Evolutionary conservation across 2,888 invertebrate genomes (phyloP), one percentile per base, ranked within the genome.

Genomic region (Lepidochrysops patricia): DNA sequence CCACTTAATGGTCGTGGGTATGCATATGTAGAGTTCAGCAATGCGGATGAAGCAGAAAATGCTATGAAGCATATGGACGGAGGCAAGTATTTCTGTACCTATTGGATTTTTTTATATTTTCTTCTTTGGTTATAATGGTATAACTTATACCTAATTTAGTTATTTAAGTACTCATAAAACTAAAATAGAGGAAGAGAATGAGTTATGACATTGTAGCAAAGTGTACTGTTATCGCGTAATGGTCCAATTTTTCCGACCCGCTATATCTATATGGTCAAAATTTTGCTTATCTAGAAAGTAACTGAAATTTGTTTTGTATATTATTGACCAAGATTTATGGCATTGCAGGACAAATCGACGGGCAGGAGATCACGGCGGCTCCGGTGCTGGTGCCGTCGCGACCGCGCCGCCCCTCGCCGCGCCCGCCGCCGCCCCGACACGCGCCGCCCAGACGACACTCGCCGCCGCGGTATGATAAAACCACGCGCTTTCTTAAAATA

Each of bases 41-140:
- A 94, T 60, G 91, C 97, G 0, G 98, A 98, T 68, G 98, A 98
- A 81, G 98, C 99, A 19, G 98, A 98, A 79, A 97, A 98, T 80
- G 99, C 99, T 0, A 97, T 99, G 94, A 98, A 98, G 82, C 97
- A 98, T 76, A 99, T 99, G 99, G 98, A 99, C 86, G 99, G 98
- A 77, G 99, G 95, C 93, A 85, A 26, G 37, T 19, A 19, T 43
- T 43, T 43, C 5, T 37, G 4, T n/a, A n/a, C 37, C 6, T 15
- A 7, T 29, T 29, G 2, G 6, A 1, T 64, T 27, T 50, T 32
- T 9, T 7, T 32, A 32, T 29, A 52, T 26, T n/a, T 12, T 15
- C n/a, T n/a, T n/a, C n/a, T n/a, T n/a, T n/a, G n/a, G n/a, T n/a
- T n/a, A n/a, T n/a, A n/a, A n/a, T n/a, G n/a, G n/a, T n/a, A n/a